Percentiles rank a stretch among this genome's conserved stretches.
These are phyloP conservation scores for Neomorphus geoffroyi DNA, from an alignment of 2,797 vertebrate genomes.

Conservation along the genomic window DNA sequence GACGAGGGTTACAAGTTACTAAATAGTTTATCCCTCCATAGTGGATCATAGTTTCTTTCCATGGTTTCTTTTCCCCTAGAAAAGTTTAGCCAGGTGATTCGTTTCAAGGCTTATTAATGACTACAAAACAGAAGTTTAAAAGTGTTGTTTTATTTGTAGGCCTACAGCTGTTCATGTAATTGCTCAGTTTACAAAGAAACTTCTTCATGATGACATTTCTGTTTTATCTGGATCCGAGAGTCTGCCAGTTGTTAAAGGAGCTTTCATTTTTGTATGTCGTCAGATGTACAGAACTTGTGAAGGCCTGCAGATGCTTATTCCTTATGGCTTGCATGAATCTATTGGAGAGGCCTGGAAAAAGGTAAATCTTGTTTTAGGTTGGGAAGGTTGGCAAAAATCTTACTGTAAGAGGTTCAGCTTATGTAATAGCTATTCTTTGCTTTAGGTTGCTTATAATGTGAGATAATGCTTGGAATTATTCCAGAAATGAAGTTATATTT, in stretches of 20 bases:
- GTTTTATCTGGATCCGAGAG: constrained; percentile 73
- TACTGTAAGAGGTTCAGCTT: background rate
- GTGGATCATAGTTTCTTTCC: background rate
- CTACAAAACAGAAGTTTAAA: background rate
- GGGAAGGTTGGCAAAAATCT: background rate
- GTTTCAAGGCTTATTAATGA: background rate
- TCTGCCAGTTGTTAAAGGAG: constrained; percentile 82
- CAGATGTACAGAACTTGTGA: constrained; percentile 94
- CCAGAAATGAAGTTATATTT: background rate
- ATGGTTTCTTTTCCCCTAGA: background rate
- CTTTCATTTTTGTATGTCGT: constrained; percentile 91
- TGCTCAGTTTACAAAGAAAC: constrained; percentile 88
- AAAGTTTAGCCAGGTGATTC: background rate
- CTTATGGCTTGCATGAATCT: constrained; percentile 85
- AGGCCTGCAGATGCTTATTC: constrained; percentile 86
- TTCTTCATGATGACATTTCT: constrained; percentile 83
- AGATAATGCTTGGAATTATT: background rate
- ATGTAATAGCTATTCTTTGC: background rate
- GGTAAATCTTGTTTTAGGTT: constrained; percentile 73
- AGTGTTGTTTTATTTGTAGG: constrained; percentile 73
- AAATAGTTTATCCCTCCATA: background rate
- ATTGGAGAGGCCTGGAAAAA: constrained; percentile 88
- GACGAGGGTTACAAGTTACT: background rate
- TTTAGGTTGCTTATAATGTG: background rate
- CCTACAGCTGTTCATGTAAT: constrained; percentile 83